Percentiles rank a stretch among this genome's conserved stretches.
phyloP scores from a whole-genome alignment of 2,113 vertebrate genomes.

The Laticauda laticaudata region DNA sequence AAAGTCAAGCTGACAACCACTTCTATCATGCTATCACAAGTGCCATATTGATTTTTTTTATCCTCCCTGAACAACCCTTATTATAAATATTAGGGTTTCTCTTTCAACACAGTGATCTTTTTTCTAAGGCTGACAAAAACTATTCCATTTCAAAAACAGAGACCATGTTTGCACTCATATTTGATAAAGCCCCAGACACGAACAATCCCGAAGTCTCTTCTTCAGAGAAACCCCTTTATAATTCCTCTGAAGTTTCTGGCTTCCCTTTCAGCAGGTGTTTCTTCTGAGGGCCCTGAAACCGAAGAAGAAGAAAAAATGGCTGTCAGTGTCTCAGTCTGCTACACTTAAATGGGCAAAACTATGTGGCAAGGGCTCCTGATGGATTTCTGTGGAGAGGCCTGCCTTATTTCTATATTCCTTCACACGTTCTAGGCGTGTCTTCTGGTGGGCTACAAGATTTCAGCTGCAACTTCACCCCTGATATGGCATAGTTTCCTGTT shows the following conservation, averaged over 20 bases:
- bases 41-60: background rate
- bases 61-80: background rate
- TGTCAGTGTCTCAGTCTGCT: too few species aligned
- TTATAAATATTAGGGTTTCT: background rate
- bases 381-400: background rate
- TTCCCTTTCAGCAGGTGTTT: conserved; percentile 79
- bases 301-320: conserved; percentile 15
- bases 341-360: rapidly evolving
- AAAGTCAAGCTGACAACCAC: background rate
- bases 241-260: conserved; percentile 48
- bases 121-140: background rate
- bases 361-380: too few species aligned
- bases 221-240: conserved; percentile 25
- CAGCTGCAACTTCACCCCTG: background rate
- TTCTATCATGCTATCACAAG: background rate
- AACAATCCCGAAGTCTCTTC: conserved; percentile 25
- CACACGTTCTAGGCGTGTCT: background rate
- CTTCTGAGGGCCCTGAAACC: conserved; percentile 86
- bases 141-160: background rate
- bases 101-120: background rate
- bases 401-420: background rate
- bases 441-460: background rate
- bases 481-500: background rate
- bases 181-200: background rate
- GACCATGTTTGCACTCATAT: background rate